phyloP scores from a whole-genome alignment of 35 echinoderm and acorn worm species.

The Eucidaris tribuloides region DNA sequence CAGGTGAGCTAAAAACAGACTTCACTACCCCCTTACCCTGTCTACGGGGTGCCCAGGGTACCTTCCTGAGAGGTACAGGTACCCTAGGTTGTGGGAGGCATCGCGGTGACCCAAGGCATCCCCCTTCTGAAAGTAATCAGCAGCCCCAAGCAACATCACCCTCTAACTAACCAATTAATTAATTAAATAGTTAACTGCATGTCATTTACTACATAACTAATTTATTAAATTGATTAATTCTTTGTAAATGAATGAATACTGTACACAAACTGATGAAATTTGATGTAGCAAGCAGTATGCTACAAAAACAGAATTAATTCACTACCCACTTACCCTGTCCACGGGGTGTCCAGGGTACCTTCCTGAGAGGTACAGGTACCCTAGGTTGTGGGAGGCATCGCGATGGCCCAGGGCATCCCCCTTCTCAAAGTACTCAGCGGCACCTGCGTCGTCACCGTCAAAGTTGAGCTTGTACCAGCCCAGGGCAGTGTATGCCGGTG shows the following conservation, averaged over 20 bases:
- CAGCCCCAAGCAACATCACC: too few relatives aligned
- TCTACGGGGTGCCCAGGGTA: constrained; percentile 73
- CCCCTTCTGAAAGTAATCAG: constrained; percentile 63
- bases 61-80: constrained; percentile 53
- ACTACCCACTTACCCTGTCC: constrained; percentile 53
- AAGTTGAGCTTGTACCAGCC: constrained; percentile 88
- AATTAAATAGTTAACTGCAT: too few relatives aligned
- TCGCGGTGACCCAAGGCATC: constrained; percentile 66
- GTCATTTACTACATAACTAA: too few relatives aligned
- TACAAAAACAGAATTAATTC: too few relatives aligned
- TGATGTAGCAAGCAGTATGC: too few relatives aligned
- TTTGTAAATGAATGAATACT: too few relatives aligned
- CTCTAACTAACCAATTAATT: too few relatives aligned
- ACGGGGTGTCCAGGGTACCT: constrained; percentile 64
- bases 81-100: constrained; percentile 88
- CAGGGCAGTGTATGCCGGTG: constrained; percentile 85
- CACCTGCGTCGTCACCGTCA: constrained; percentile 38
- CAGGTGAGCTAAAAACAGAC: too few relatives aligned
- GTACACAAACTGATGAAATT: too few relatives aligned
- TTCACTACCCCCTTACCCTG: constrained; percentile 43
- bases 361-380: constrained; percentile 62
- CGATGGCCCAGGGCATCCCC: constrained; percentile 62
- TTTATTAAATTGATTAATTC: too few relatives aligned
- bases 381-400: constrained; percentile 89
- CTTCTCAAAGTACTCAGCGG: constrained; percentile 63